Evolutionary conservation across 2,113 vertebrate species (phyloP), one percentile per base, ranked within the genome.

Genomic region (Dinomys branickii): DNA sequence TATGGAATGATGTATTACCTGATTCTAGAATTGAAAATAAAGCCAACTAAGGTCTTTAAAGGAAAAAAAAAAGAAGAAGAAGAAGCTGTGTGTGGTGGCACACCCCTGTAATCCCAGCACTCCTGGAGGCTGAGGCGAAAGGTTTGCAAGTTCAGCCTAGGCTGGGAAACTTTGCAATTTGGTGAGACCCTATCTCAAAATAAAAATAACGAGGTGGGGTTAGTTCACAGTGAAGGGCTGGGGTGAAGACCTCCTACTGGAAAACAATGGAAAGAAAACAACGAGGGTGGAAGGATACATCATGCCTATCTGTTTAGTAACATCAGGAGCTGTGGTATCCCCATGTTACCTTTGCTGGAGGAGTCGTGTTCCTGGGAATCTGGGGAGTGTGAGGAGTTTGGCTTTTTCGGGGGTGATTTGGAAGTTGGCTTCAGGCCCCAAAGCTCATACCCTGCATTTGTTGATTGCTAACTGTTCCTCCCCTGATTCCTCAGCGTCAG

Each of bases 321-420:
- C 54, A 12, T 56, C 75, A 61, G 28, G 50, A 82, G 44, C 12
- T n/a, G 22, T 50, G 50, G 2, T n/a, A 17, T 59, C 63, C 14
- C 1, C 0, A 30, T 65, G 19, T 14, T 59, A 56, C 69, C n/a
- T 94, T 75, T 90, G 67, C 41, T 44, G 26, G 47, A 56, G 80
- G 44, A 94, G 38, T 75, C 47, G 0, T 19, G n/a, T 73, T 90
- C 78, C 73, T 58, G 19, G 92, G 56, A 94, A 50, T 84, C 94
- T 90, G 61, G 90, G 92, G 56, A 71, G 77, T 78, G 54, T 1
- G 0, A 96, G 65, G 94, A 96, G 94, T 78, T 35, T 35, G 4
- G 0, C 61, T 33, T 24, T 56, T 47, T 47, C 19, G 38, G 67
- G 65, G 35, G 10, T 69, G 58, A 71, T 88, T 63, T 47, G 93